Conservation (phyloP, 2,113 vertebrate species). For the Clarias magur region DNA sequence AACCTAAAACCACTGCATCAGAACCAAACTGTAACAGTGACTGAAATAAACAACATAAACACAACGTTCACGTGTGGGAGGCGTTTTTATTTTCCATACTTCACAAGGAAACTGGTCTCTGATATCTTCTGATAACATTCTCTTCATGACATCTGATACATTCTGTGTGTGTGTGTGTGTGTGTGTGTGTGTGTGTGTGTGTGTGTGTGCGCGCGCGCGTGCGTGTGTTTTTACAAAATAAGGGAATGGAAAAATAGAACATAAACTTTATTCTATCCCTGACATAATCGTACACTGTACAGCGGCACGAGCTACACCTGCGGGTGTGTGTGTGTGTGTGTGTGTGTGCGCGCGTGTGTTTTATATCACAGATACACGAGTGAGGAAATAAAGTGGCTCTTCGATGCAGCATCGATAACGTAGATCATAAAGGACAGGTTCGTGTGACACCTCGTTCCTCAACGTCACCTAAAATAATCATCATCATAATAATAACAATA, state of each 20-base stretch:
- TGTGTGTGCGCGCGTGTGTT: neutral
- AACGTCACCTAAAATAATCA: neutral
- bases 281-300: conserved; percentile 33
- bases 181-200: neutral
- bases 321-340: no score
- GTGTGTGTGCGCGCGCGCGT: neutral
- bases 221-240: conserved; percentile 18
- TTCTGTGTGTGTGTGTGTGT: neutral
- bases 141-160: neutral
- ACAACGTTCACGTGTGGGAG: conserved; percentile 1
- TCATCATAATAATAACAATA: neutral
- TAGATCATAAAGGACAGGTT: neutral
- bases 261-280: conserved; percentile 34
- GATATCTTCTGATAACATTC: neutral
- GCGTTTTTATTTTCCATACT: conserved; percentile 33
- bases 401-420: neutral
- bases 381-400: neutral
- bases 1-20: neutral
- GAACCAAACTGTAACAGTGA: neutral
- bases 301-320: conserved; percentile 8
- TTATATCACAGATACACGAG: neutral
- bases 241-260: conserved; percentile 50
- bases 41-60: neutral
- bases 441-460: neutral
- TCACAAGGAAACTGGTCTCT: neutral